Base-by-base conservation (phyloP, 2,888 invertebrate species). In the Drosophila paramelanica region DNA sequence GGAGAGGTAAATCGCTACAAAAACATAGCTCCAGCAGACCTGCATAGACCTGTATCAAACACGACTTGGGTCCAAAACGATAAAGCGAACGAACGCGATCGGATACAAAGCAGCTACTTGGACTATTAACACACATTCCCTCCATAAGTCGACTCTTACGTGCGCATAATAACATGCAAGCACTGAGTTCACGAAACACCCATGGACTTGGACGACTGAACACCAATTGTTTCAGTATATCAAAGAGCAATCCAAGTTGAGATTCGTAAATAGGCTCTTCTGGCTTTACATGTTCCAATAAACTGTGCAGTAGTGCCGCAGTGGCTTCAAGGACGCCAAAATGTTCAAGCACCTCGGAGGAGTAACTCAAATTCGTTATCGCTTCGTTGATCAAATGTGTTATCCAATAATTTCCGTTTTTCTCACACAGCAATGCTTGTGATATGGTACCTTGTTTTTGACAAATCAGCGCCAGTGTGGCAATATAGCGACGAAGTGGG, bases 11-110 rank as follows among this genome's bases (percentile, higher is more conserved):
- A 41, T 90, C 83, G n/a, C 77, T 71, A 2, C 85, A 89, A 55
- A 91, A 91, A 1, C 85, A 81, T 4, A 89, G 72, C 71, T 91
- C 91, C 14, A 92, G 64, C 5, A 92, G 73, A 1, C 90, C 88
- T 8, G 91, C 84, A 36, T 91, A 91, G 4, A 91, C 91, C 62
- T 92, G 91, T 38, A 91, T 55, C 25, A 91, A 52, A 55, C 91
- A 91, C 1, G 91, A 91, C 3, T 90, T 83, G 0, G 90, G 83
- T 0, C 86, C 79, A 60, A 91, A 91, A 8, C 90, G 89, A 61
- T 91, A 91, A 2, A 82, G 41, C 0, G 90, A 89, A 2, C 84
- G 86, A 10, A 90, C 83, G 7, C 89, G 88, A 79, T 91, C 90
- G 3, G 86, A 78, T 2, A 72, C 53, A 60, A 91, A 91, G 36